A percentile compares a stretch with the other conserved stretches of the same genome.
phyloP scores from a whole-genome alignment of 2,797 vertebrate species.

The Tragopan temminckii region DNA sequence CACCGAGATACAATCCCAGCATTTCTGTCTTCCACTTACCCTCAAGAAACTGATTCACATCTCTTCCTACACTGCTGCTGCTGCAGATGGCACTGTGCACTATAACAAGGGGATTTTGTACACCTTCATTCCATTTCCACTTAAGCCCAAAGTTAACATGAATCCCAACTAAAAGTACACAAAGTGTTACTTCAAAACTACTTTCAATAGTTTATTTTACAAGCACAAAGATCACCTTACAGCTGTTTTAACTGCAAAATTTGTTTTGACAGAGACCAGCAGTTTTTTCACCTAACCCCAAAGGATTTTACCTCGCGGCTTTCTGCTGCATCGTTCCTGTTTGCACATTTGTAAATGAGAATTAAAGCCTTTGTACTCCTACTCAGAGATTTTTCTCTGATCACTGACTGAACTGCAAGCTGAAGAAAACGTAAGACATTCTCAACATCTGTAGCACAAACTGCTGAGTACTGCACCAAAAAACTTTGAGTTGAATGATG shows the following conservation, averaged over 20 bases:
- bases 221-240: background rate
- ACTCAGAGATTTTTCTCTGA: slow-evolving; percentile 21
- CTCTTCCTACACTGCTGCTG: background rate
- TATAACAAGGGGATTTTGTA: background rate
- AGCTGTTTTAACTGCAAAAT: slow-evolving; percentile 36
- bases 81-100: background rate
- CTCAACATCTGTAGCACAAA: slow-evolving; percentile 28
- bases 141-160: background rate
- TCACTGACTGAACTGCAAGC: slow-evolving; percentile 35
- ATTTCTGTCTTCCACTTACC: background rate
- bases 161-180: background rate
- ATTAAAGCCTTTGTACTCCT: slow-evolving; percentile 43
- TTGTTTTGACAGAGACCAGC: slow-evolving; percentile 10
- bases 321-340: slow-evolving; percentile 25
- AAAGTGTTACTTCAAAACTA: background rate
- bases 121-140: background rate
- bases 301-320: slow-evolving; percentile 15
- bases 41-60: background rate
- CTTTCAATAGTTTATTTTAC: background rate
- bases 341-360: slow-evolving; percentile 53
- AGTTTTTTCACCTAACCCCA: slow-evolving; percentile 17
- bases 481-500: background rate
- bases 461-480: background rate
- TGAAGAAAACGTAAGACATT: slow-evolving; percentile 42
- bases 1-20: background rate